Evolutionary conservation across 2,113 vertebrate genomes (phyloP).

Genomic region (Tympanuchus pallidicinctus): DNA sequence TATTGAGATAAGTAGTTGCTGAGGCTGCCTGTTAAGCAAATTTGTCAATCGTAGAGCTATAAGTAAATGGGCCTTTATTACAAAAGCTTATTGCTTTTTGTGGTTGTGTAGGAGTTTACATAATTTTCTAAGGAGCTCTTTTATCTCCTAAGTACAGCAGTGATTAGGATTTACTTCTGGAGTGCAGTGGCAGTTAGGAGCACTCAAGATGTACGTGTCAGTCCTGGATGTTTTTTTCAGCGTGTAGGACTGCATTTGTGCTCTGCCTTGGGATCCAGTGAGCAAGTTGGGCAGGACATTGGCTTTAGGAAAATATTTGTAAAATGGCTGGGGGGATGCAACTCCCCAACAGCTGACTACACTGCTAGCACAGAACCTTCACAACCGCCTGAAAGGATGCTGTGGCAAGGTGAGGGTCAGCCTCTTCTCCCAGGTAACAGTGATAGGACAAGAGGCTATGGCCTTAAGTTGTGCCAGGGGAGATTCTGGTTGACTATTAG

Average conservation of each 20-base stretch:
- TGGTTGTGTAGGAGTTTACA: background rate
- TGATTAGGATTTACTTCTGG: background rate
- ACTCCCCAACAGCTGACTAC: background rate
- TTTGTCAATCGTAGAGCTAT: conserved; percentile 11
- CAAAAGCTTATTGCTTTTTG: conserved; percentile 7
- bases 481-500: too few species aligned
- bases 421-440: too few species aligned
- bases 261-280: background rate
- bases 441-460: too few species aligned
- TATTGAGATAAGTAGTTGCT: conserved; percentile 41
- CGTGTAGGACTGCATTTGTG: rapidly evolving
- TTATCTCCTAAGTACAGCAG: background rate
- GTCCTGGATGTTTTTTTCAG: background rate
- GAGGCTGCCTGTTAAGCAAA: conserved; percentile 22
- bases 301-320: background rate
- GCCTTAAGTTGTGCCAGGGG: too few species aligned
- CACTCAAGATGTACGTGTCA: rapidly evolving
- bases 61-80: conserved; percentile 3
- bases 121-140: background rate
- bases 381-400: too few species aligned
- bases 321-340: rapidly evolving
- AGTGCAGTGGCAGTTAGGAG: background rate
- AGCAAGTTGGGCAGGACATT: background rate
- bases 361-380: background rate
- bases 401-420: too few species aligned